Base-by-base conservation (phyloP, 2,888 invertebrate genomes). In the Physocephala rufipes region DNA sequence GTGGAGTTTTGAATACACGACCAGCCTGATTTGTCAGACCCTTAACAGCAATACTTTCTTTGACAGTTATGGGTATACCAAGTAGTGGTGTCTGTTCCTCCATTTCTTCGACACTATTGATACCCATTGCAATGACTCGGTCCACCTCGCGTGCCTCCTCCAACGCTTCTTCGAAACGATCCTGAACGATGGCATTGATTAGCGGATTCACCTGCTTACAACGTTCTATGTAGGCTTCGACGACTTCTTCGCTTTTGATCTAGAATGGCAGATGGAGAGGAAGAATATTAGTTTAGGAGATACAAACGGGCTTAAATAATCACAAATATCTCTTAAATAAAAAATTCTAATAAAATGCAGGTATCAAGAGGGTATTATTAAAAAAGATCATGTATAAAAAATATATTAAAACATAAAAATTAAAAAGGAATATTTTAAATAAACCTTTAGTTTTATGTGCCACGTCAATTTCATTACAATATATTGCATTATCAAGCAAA, bases 51-150 rank as follows among this genome's bases (percentile, higher is more conserved):
- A 94, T 91, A 78, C 92, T 91, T 84, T 95, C 95, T 84, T 95
- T 96, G 0, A 94, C 91, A 7, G 95, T 94, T 74, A 96, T 88
- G 0, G 96, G 96, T 4, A 96, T 89, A 4, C 96, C 96, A 13
- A 94, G 87, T 73, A 95, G 87, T 0, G 95, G 95, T 76, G 90
- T 91, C 62, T 91, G 89, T 71, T 88, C 87, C 74, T 89, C 90
- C 78, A 93, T 87, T 66, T 90, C 89, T 55, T 90, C 89, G n/a
- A 89, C 87, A 2, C 87, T 88, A 59, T 88, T 87, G 19, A 86
- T 80, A 28, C 88, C 89, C 55, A 88, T 87, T 13, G 87, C 87
- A 43, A 95, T 87, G 81, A 91, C 88, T 75, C 88, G 87, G 85
- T 96, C 95, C 1, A 92, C 90, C 70, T 88, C 87, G 76, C 88